Base-by-base conservation (phyloP, 2,797 vertebrate genomes). In the Sebastes variabilis region DNA sequence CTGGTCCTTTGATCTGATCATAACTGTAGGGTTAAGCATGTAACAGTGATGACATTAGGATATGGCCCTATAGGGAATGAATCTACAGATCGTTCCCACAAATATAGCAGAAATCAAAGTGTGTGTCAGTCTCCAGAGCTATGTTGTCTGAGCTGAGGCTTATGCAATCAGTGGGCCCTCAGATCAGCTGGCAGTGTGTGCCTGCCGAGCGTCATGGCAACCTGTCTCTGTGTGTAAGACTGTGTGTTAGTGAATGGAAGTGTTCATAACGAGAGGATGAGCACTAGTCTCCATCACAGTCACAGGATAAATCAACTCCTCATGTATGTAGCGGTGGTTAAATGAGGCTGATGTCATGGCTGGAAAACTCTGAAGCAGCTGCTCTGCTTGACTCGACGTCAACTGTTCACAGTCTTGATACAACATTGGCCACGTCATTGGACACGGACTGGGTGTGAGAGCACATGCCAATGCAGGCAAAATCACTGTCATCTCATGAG, bases 151-250 rank as follows among this genome's bases (percentile, higher is more conserved):
- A 89, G 86, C 78, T 69, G 66, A 89, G 84, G 80, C 66, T 93
- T 93, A 91, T 83, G 88, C 49, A 91, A 91, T 91, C 82, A 87
- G 72, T 68, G 75, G 72, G 83, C 55, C 58, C 69, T 81, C 65
- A 22, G 68, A 91, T 91, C 89, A 91, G 86, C 88, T 87, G 82
- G 88, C 81, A 60, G 69, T 85, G 87, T 90, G 84, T 85, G 71
- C 80, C 25, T 84, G 71, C 80, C 25, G 25, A 84, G 82, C 5
- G 78, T 85, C 87, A 91, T 93, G 83, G 89, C 87, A 93, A 92
- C 90, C 77, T 25, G 80, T 91, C 60, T 88, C 68, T 83, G 78
- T 90, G 90, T 84, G 87, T 87, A 30, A 77, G 85, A 79, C 64
- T 55, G 20, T 49, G 25, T 32, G 61, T 79, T 82, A 56, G 86